Evolutionary conservation across 2,797 vertebrate species (phyloP).

Genomic region (Onychomys torridus): DNA sequence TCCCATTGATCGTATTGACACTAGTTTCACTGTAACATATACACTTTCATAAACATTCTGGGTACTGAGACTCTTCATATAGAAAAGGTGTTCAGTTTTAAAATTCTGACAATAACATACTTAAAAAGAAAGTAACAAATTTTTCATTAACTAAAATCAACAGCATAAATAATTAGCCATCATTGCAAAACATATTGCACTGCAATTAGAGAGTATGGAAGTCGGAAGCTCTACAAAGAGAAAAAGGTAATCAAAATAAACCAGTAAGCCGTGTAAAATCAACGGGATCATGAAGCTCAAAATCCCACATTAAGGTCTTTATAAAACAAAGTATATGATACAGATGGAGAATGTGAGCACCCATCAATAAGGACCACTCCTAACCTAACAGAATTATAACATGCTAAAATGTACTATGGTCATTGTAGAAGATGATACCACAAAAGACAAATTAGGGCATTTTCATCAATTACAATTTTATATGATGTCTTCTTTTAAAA

Average conservation of each 20-base stretch:
- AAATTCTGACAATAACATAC: conserved; percentile 71
- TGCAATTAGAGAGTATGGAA: conserved; percentile 63
- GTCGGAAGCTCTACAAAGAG: conserved; percentile 56
- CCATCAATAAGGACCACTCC: conserved; percentile 69
- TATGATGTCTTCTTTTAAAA: not conserved
- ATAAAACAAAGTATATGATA: conserved; percentile 65
- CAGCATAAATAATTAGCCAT: conserved; percentile 71
- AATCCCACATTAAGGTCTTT: conserved; percentile 48
- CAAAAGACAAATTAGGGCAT: not conserved
- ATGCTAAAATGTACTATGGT: not conserved
- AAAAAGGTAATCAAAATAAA: conserved; percentile 73
- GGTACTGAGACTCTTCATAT: conserved; percentile 59
- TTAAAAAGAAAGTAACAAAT: conserved; percentile 69
- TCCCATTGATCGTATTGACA: conserved; percentile 37
- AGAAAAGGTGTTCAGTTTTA: conserved; percentile 67
- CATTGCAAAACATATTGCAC: conserved; percentile 69
- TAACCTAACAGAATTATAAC: conserved; percentile 19
- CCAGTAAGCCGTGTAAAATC: conserved; percentile 60
- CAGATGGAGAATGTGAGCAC: conserved; percentile 29
- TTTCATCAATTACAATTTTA: not conserved
- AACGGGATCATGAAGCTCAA: conserved; percentile 65
- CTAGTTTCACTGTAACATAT: conserved; percentile 49
- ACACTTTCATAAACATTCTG: conserved; percentile 1
- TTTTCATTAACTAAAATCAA: conserved; percentile 85
- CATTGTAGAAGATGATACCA: not conserved